Percentiles rank a stretch among this genome's conserved stretches.
Evolutionary conservation across 2,113 vertebrate species (phyloP).

Genomic region (Microtus ochrogaster): DNA sequence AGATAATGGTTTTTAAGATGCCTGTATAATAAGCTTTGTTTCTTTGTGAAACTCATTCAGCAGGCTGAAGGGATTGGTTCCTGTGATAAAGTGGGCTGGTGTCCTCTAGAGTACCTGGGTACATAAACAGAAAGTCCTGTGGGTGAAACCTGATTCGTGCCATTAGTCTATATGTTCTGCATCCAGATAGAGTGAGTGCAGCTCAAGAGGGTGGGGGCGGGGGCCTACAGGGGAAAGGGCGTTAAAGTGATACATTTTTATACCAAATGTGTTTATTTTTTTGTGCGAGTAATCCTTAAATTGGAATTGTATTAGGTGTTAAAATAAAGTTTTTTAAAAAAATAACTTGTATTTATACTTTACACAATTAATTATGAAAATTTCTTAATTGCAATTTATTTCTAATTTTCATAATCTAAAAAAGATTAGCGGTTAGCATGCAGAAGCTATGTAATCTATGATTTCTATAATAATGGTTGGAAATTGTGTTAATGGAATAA

Average conservation of each 20-base stretch:
- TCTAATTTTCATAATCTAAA: conserved; percentile 68
- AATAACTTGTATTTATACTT: conserved; percentile 84
- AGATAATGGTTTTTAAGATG: conserved; percentile 89
- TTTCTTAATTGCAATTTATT: conserved; percentile 72
- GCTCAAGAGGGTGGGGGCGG: conserved; percentile 78
- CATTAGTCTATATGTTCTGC: conserved; percentile 91
- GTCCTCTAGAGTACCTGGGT: conserved; percentile 88
- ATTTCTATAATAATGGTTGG: conserved; percentile 71
- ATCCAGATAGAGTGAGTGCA: conserved; percentile 87
- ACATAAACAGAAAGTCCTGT: conserved; percentile 87
- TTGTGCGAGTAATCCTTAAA: conserved; percentile 91
- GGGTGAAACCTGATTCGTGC: conserved; percentile 85
- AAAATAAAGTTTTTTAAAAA: conserved; percentile 87
- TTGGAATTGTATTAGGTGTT: conserved; percentile 91
- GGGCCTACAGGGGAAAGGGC: conserved; percentile 77
- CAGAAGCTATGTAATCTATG: conserved; percentile 67
- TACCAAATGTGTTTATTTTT: conserved; percentile 93
- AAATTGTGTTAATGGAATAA: conserved; percentile 65
- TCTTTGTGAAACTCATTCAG: conserved; percentile 91
- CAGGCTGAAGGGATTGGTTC: conserved; percentile 91
- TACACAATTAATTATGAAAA: conserved; percentile 77
- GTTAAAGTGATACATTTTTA: conserved; percentile 94
- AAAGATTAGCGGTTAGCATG: conserved; percentile 39
- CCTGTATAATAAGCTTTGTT: conserved; percentile 89
- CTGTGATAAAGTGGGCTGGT: conserved; percentile 88